Conservation (phyloP, 2,888 invertebrate genomes). For the Ophraella communa region DNA sequence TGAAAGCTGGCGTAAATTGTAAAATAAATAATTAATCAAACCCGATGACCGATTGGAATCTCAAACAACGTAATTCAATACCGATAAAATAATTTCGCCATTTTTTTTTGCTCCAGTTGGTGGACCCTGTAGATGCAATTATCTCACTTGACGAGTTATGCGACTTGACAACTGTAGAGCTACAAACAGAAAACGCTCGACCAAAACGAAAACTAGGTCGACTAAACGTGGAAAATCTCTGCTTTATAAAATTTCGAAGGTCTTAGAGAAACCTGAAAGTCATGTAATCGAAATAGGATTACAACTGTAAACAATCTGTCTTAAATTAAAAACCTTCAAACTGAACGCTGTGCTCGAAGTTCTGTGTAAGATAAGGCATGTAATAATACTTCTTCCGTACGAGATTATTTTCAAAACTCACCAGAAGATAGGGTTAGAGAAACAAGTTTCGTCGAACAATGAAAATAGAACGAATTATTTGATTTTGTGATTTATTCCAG, state of each 20-base stretch:
- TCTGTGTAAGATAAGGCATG: neutral
- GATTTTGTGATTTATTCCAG: neutral
- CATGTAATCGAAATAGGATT: slow-evolving; percentile 13
- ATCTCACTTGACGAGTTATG: neutral
- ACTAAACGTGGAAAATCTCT: neutral
- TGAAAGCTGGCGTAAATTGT: no score
- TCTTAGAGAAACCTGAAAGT: slow-evolving; percentile 1
- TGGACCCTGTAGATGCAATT: neutral
- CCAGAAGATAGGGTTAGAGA: neutral
- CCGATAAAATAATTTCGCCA: neutral
- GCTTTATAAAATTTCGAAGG: slow-evolving; percentile 3
- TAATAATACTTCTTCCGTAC: neutral
- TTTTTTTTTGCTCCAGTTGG: neutral
- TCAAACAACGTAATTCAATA: neutral
- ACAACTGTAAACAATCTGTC: slow-evolving; percentile 9
- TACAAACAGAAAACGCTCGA: neutral
- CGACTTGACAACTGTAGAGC: neutral
- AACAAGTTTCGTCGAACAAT: neutral
- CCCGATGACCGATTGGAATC: no score
- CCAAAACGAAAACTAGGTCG: neutral
- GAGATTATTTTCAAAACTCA: neutral
- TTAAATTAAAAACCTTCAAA: slow-evolving; percentile 6
- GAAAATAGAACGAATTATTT: neutral
- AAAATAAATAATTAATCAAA: no score
- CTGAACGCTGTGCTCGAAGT: neutral